Conservation (phyloP, 2,888 invertebrate species). For the Morpho helenor region DNA sequence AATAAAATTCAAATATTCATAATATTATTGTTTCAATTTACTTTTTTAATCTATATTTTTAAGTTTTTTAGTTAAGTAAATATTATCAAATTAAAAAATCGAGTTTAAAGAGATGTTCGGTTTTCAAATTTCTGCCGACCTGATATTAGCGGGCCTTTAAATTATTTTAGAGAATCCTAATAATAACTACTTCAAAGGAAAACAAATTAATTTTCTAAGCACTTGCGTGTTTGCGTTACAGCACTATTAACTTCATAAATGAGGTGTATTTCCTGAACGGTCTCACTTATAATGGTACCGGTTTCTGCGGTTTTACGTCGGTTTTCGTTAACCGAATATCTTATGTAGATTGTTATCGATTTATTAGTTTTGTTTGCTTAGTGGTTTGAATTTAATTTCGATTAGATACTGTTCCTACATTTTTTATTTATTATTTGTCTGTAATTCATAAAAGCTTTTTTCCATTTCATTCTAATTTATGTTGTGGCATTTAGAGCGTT, state of each 20-base stretch:
- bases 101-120: too few relatives aligned
- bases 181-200: conserved; percentile 43
- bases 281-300: conserved; percentile 47
- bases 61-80: too few relatives aligned
- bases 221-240: conserved; percentile 52
- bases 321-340: conserved; percentile 23
- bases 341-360: conserved; percentile 24
- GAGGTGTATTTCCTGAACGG: conserved; percentile 53
- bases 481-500: too few relatives aligned
- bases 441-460: too few relatives aligned
- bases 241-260: conserved; percentile 59
- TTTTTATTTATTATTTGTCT: too few relatives aligned
- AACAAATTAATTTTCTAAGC: conserved; percentile 67
- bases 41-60: too few relatives aligned
- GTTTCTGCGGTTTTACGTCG: conserved; percentile 39
- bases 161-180: conserved; percentile 36
- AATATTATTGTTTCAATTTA: too few relatives aligned
- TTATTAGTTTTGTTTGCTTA: conserved; percentile 11
- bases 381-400: background rate
- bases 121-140: too few relatives aligned
- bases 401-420: background rate
- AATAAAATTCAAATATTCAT: too few relatives aligned
- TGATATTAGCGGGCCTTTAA: background rate
- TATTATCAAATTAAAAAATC: too few relatives aligned
- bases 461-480: too few relatives aligned